phyloP scores from a whole-genome alignment of 1,140 invertebrate genomes.

The Drosophila cardini region DNA sequence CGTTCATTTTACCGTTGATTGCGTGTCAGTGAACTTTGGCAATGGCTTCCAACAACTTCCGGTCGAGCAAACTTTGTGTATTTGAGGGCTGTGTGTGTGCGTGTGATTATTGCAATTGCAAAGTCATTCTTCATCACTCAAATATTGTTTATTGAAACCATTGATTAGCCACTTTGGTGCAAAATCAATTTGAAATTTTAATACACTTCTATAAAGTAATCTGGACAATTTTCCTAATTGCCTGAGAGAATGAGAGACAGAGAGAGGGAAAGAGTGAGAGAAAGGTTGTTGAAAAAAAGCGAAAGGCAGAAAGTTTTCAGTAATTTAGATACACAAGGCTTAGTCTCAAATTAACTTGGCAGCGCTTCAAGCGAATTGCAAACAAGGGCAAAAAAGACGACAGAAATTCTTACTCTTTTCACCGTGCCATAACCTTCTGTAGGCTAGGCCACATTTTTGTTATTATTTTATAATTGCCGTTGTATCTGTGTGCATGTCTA shows the following conservation, averaged over 20 bases:
- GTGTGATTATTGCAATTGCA: constrained; percentile 3
- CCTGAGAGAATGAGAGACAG: not conserved
- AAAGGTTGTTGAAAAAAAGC: not conserved
- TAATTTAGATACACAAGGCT: constrained; percentile 2
- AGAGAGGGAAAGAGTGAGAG: not conserved
- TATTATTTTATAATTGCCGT: constrained; percentile 66
- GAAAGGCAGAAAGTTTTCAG: constrained; percentile 1
- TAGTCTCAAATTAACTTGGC: constrained; percentile 42
- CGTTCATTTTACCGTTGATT: not conserved
- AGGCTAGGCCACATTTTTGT: constrained; percentile 50
- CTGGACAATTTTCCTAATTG: constrained; percentile 38
- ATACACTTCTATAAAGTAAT: constrained; percentile 11
- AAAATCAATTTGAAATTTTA: constrained; percentile 31
- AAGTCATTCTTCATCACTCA: not conserved
- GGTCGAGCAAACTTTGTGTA: constrained; percentile 21
- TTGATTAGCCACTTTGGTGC: constrained; percentile 12
- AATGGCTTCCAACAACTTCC: constrained; percentile 41
- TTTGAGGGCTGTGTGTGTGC: not conserved
- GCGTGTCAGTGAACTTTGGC: constrained; percentile 54
- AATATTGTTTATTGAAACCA: constrained; percentile 23
- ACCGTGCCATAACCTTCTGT: constrained; percentile 1
- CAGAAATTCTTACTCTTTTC: not conserved
- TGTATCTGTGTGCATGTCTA: constrained; percentile 17
- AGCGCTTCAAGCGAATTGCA: constrained; percentile 15
- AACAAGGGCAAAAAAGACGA: constrained; percentile 16